Evolutionary conservation across 2,888 invertebrate species (phyloP).

Genomic region (Thysanoteuthis rhombus): DNA sequence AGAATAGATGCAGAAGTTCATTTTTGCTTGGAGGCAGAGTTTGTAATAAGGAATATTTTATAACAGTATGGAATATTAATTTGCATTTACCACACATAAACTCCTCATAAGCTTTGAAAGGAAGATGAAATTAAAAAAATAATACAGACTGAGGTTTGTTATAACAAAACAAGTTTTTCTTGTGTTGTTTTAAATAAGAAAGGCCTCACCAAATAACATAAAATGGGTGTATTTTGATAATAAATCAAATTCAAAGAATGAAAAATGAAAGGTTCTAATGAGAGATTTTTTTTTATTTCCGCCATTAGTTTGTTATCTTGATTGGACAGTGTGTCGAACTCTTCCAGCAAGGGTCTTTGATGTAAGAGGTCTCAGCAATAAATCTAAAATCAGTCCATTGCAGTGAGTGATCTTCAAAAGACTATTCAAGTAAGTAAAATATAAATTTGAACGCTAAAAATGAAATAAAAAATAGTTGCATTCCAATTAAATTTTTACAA

Average conservation of each 20-base stretch:
- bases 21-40: not conserved
- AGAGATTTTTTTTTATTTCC: not conserved
- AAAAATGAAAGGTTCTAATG: constrained; percentile 12
- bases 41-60: not conserved
- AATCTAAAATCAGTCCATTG: not conserved
- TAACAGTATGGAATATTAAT: not conserved
- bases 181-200: not conserved
- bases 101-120: not conserved
- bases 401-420: not conserved
- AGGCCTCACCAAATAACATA: not conserved
- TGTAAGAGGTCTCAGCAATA: not conserved
- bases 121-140: not conserved
- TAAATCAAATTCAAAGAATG: not conserved
- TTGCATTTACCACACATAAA: not conserved
- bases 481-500: not conserved
- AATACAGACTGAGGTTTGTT: too few relatives aligned
- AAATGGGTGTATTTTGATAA: not conserved
- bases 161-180: not conserved
- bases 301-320: constrained; percentile 12
- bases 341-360: not conserved
- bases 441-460: not conserved
- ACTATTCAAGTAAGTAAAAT: constrained; percentile 12
- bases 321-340: not conserved
- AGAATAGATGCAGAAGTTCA: not conserved
- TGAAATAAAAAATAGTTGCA: not conserved